These are phyloP conservation scores for Varanus salvator DNA, from an alignment of 2,113 vertebrate genomes.

Conservation along the genomic window DNA sequence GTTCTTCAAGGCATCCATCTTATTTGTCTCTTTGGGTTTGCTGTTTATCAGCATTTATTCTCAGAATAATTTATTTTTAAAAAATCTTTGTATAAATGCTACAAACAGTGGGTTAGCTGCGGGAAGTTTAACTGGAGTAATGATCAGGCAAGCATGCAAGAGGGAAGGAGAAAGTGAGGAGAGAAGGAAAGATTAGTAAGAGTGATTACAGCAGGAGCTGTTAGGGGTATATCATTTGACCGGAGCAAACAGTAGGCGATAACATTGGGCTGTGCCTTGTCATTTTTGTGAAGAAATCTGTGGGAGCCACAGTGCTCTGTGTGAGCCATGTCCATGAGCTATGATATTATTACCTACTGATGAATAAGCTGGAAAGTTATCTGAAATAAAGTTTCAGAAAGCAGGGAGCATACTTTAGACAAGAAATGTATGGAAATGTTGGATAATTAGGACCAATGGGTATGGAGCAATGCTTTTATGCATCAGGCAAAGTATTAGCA, in stretches of 20 bases:
- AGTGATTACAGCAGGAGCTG: conserved; percentile 59
- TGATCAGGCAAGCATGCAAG: conserved; percentile 52
- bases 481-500: conserved; percentile 58
- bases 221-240: conserved; percentile 62
- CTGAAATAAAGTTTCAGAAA: conserved; percentile 67
- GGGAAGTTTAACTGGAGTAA: conserved; percentile 61
- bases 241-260: conserved; percentile 54
- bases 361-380: conserved; percentile 65
- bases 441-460: conserved; percentile 65
- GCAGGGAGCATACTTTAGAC: conserved; percentile 40
- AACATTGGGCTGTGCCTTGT: conserved; percentile 21
- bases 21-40: conserved; percentile 68
- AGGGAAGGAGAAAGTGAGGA: conserved; percentile 48
- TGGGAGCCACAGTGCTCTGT: conserved; percentile 31
- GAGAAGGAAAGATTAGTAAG: conserved; percentile 52
- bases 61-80: conserved; percentile 62
- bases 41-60: conserved; percentile 73
- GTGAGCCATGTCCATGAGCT: conserved; percentile 56
- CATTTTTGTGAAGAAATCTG: conserved; percentile 53
- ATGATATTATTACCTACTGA: conserved; percentile 53
- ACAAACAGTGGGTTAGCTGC: conserved; percentile 48
- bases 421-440: conserved; percentile 60
- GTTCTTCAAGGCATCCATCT: conserved; percentile 66
- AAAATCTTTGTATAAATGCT: conserved; percentile 60
- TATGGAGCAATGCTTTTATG: conserved; percentile 56